Evolutionary conservation across 2,888 invertebrate genomes (phyloP), one percentile per base, ranked within the genome.

Genomic region (Synanthedon tipuliformis): DNA sequence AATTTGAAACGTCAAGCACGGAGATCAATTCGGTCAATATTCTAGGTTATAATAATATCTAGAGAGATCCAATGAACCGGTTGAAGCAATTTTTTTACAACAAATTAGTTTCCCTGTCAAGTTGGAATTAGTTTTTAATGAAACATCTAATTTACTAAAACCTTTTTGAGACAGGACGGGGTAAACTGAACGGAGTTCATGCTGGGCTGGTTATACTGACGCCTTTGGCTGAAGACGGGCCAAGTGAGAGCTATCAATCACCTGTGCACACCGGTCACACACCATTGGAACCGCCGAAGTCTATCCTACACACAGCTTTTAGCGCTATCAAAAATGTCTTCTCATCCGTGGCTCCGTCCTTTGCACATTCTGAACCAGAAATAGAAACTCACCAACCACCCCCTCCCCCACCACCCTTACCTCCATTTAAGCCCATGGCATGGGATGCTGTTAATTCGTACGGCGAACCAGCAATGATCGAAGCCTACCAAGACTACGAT

Each of bases 101-200:
- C 45, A n/a, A 34, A 34, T 10, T 34, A 34, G 34, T 34, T 34
- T 34, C 34, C 34, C 34, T 34, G 34, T 34, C 34, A 10, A 10
- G 10, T 10, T 10, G 34, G 10, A 34, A 34, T 10, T 34, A 34
- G 34, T 34, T 34, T 23, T 34, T 34, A 34, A 34, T 34, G 34
- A 34, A 34, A 34, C 34, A 34, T 10, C 10, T 45, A n/a, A 13
- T 45, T 45, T 45, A 12, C 13, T 45, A 45, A 45, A 13, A 12
- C 45, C 66, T 81, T 81, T 83, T 69, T 79, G 83, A 82, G 85
- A 79, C 86, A 86, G 87, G 86, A 69, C 78, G 81, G 59, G 76
- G 78, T 65, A 83, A 78, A 76, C 78, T 85, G 73, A 78, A 68
- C 68, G 87, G 87, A 60, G 71, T 83, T 52, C 87, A 85, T 64